Percentiles rank a stretch among this genome's conserved stretches.
These are phyloP conservation scores for Paracanthobrama guichenoti DNA, from an alignment of 2,113 vertebrate species.

Conservation along the genomic window DNA sequence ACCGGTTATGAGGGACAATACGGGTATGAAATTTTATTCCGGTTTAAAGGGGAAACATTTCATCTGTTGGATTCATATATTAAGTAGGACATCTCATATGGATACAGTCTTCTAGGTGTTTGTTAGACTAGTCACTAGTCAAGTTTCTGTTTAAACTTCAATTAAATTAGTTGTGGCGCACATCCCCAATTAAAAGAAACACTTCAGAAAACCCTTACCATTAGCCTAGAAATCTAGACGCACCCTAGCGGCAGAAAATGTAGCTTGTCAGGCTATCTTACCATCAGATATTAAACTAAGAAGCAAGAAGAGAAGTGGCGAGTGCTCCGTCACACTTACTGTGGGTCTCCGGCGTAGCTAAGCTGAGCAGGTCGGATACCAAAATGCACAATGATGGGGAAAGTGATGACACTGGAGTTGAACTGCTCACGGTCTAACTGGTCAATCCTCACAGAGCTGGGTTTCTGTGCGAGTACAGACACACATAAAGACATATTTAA, in stretches of 20 bases:
- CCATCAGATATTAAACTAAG: neutral
- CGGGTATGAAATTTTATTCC: too few species aligned
- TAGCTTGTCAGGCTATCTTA: too few species aligned
- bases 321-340: conserved; percentile 80
- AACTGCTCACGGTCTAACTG: conserved; percentile 98
- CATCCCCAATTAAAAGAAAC: neutral
- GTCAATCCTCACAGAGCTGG: conserved; percentile 98
- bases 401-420: conserved; percentile 97
- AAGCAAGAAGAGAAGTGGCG: neutral
- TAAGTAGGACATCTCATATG: too few species aligned
- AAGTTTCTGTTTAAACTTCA: neutral
- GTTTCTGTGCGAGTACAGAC: conserved; percentile 79
- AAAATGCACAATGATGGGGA: conserved; percentile 98
- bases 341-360: conserved; percentile 98
- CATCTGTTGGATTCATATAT: too few species aligned
- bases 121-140: too few species aligned
- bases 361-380: conserved; percentile 97
- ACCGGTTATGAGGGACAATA: too few species aligned
- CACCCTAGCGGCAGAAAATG: too few species aligned
- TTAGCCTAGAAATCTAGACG: too few species aligned
- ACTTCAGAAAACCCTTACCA: neutral
- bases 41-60: too few species aligned
- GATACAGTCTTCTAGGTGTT: too few species aligned
- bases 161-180: neutral
- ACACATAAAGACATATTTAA: neutral